These are phyloP conservation scores for Microcebus lehilahytsara DNA, from an alignment of 2,113 vertebrate genomes.

Conservation along the genomic window DNA sequence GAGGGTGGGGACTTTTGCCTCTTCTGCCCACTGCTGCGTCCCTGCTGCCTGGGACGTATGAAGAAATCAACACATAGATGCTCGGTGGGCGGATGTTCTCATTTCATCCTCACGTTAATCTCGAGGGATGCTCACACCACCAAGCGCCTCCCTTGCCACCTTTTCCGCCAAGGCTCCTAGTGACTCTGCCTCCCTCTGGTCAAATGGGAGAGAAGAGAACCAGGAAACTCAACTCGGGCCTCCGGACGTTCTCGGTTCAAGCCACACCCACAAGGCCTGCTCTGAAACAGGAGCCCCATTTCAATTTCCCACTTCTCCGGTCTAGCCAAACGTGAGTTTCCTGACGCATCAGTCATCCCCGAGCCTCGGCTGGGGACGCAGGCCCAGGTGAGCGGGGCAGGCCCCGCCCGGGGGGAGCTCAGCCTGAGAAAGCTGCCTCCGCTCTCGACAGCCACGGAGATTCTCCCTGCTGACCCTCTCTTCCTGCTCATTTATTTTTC, in stretches of 20 bases:
- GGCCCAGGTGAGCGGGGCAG: fast-evolving
- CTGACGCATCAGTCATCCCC: neutral
- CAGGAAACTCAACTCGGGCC: neutral
- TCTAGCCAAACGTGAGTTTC: neutral
- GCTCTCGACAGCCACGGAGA: fast-evolving
- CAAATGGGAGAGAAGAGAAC: neutral
- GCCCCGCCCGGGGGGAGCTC: neutral
- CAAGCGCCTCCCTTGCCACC: neutral
- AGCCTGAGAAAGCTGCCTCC: neutral
- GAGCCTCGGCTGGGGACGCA: neutral
- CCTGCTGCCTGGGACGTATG: no score
- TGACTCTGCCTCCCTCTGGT: neutral
- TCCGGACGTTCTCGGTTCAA: neutral
- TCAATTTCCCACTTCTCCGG: neutral
- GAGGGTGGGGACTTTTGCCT: neutral
- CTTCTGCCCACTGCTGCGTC: neutral
- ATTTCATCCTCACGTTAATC: fast-evolving
- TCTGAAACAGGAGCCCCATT: neutral
- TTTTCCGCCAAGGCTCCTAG: neutral
- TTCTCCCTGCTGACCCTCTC: neutral
- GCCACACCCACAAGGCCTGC: neutral
- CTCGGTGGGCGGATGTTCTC: fast-evolving
- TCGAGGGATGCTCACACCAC: neutral
- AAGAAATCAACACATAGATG: neutral
- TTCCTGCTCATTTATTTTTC: neutral